phyloP scores from a whole-genome alignment of 2,888 invertebrate genomes.

The Eupithecia inturbata region DNA sequence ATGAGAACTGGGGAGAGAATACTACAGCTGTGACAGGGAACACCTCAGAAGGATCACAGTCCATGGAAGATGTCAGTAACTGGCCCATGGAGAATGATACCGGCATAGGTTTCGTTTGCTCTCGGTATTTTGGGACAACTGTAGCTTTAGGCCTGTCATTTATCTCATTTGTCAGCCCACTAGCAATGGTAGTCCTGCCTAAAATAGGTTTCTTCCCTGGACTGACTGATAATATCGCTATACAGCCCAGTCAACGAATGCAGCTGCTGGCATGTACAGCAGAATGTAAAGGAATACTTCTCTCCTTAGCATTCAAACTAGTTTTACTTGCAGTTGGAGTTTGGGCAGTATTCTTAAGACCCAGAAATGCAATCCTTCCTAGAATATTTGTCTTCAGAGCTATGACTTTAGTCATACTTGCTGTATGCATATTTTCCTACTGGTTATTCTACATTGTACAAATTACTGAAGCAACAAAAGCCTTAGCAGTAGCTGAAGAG shows the following conservation, averaged over 20 bases:
- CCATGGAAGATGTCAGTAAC: constrained; percentile 94
- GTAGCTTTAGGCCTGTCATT: constrained; percentile 91
- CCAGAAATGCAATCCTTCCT: constrained; percentile 94
- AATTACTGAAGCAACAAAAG: constrained; percentile 91
- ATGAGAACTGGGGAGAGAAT: constrained; percentile 99
- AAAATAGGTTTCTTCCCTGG: constrained; percentile 94
- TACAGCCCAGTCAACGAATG: constrained; percentile 87
- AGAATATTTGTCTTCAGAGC: constrained; percentile 96
- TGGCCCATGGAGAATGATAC: constrained; percentile 91
- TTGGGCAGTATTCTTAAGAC: constrained; percentile 96
- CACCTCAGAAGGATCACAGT: constrained; percentile 97
- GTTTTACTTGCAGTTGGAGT: constrained; percentile 94
- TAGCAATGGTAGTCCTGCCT: constrained; percentile 97
- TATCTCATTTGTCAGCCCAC: constrained; percentile 94
- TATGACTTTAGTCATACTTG: constrained; percentile 93
- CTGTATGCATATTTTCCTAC: constrained; percentile 97
- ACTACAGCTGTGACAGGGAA: constrained; percentile 98
- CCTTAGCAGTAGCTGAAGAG: constrained; percentile 91
- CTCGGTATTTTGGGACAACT: constrained; percentile 92
- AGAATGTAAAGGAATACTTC: constrained; percentile 96
- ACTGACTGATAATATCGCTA: constrained; percentile 86
- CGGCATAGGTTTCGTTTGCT: constrained; percentile 89
- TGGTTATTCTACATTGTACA: constrained; percentile 99
- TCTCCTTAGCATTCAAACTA: constrained; percentile 96
- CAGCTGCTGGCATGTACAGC: constrained; percentile 92